phyloP scores from a whole-genome alignment of 2,888 invertebrate species.

The Heteromyza rotundicornis region DNA sequence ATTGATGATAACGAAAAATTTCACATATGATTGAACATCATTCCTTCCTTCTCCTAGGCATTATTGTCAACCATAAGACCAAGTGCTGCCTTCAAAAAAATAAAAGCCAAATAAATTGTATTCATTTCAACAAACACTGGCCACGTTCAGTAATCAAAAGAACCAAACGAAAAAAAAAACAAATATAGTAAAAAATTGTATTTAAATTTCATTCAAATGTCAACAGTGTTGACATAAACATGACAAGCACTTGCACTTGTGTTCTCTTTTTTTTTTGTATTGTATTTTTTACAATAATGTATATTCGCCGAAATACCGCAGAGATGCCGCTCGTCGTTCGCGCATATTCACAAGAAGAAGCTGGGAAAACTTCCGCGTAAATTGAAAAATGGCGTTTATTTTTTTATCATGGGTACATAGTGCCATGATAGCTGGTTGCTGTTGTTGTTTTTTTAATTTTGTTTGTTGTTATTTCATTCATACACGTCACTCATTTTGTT shows the following conservation, averaged over 20 bases:
- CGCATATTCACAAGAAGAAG: conserved; percentile 5
- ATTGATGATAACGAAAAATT: too few species aligned
- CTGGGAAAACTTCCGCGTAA: conserved; percentile 30
- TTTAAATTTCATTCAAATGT: conserved; percentile 41
- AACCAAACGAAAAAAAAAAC: neutral
- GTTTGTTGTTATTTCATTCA: neutral
- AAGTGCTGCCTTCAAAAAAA: too few species aligned
- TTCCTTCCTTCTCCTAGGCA: too few species aligned
- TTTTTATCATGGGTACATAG: too few species aligned
- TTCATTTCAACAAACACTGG: too few species aligned
- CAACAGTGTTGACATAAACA: conserved; percentile 40
- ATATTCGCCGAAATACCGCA: neutral
- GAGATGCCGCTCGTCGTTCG: neutral
- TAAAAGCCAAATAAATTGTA: too few species aligned
- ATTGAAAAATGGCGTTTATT: conserved; percentile 37
- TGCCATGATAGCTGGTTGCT: conserved; percentile 9
- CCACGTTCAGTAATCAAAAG: neutral
- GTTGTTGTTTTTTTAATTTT: conserved; percentile 12
- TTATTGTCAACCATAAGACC: too few species aligned
- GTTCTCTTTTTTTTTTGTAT: conserved; percentile 5
- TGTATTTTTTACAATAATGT: neutral
- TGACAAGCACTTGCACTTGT: conserved; percentile 42
- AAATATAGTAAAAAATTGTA: conserved; percentile 22
- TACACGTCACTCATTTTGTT: neutral
- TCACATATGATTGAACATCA: too few species aligned